Conservation (phyloP, 1,140 invertebrate genomes). For the Papilio xuthus region DNA sequence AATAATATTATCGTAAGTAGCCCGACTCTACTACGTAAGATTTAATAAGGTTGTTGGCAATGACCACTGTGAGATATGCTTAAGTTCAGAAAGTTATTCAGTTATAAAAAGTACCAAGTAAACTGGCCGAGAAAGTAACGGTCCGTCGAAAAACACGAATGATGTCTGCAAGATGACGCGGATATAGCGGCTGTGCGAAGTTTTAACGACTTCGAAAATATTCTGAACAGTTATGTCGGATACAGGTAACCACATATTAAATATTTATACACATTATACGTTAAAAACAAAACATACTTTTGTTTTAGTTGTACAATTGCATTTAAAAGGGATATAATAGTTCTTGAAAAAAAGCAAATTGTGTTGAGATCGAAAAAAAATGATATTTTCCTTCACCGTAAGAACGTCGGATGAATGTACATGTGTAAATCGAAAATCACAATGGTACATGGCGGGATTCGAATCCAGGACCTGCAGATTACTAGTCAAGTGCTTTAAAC, state of each 20-base stretch:
- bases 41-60: constrained; percentile 39
- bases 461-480: no score
- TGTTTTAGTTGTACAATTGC: no score
- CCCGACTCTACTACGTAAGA: neutral
- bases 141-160: constrained; percentile 15
- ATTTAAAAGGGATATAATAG: no score
- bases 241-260: neutral
- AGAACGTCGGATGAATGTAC: no score
- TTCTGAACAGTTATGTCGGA: neutral
- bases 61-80: constrained; percentile 28
- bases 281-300: neutral
- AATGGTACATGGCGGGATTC: no score
- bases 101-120: constrained; percentile 1
- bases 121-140: constrained; percentile 17
- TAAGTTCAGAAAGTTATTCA: neutral
- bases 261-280: neutral
- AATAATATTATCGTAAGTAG: neutral
- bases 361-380: no score
- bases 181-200: neutral
- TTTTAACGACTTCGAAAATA: neutral
- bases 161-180: neutral
- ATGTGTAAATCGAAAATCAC: no score
- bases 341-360: no score
- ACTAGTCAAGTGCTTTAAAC: no score
- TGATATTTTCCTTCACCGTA: no score